phyloP scores from a whole-genome alignment of 2,797 vertebrate species.

The Decapterus maruadsi region DNA sequence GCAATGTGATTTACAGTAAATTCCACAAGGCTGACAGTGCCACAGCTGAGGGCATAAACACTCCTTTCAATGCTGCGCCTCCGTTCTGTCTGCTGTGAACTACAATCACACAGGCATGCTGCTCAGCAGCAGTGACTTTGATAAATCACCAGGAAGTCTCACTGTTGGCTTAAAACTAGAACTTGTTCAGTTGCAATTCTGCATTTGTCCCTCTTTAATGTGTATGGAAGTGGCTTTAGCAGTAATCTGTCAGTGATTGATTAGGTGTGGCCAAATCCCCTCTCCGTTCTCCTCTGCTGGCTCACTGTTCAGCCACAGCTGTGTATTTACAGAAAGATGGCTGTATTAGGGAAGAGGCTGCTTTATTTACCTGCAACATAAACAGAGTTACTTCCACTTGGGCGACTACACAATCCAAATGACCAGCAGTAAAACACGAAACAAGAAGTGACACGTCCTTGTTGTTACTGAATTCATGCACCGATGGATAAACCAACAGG shows the following conservation, averaged over 20 bases:
- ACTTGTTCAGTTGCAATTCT: conserved; percentile 99
- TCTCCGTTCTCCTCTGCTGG: conserved; percentile 85
- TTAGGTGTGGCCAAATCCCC: conserved; percentile 94
- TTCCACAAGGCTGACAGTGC: conserved; percentile 99
- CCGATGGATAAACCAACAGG: conserved; percentile 73
- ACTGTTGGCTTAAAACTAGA: conserved; percentile 99
- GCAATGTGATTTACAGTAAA: conserved; percentile 99
- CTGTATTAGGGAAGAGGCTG: conserved; percentile 89
- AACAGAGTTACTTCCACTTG: conserved; percentile 93
- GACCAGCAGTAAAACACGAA: conserved; percentile 77
- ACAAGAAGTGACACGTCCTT: conserved; percentile 80
- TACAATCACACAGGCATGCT: conserved; percentile 96
- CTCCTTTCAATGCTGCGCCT: conserved; percentile 95
- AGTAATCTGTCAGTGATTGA: conserved; percentile 99
- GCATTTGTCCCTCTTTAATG: conserved; percentile 99
- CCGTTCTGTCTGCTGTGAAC: conserved; percentile 95
- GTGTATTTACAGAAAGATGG: conserved; percentile 89
- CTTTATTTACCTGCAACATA: conserved; percentile 94
- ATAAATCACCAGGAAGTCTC: conserved; percentile 99
- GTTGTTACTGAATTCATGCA: conserved; percentile 73
- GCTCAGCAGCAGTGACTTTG: conserved; percentile 99
- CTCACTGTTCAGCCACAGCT: conserved; percentile 86
- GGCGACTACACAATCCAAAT: conserved; percentile 81
- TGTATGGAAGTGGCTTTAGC: conserved; percentile 99
- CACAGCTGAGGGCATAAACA: conserved; percentile 99